A percentile compares a stretch with the other conserved stretches of the same genome.
phyloP scores from a whole-genome alignment of 2,797 vertebrate species.

The Heliangelus exortis region DNA sequence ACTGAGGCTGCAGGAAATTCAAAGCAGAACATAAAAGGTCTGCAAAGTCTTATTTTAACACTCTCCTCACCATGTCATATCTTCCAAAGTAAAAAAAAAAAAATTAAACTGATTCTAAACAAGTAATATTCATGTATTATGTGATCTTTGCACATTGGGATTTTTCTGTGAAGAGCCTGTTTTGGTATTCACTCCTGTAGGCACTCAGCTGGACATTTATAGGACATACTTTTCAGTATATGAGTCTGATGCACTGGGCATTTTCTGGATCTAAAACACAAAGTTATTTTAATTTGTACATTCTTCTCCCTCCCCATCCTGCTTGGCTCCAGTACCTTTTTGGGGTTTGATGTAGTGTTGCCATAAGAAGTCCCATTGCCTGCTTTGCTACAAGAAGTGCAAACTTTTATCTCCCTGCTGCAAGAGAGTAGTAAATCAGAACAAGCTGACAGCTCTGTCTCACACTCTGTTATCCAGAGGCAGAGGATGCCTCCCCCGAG shows the following conservation, averaged over 20 bases:
- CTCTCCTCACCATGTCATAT: accelerated
- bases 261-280: background rate
- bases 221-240: background rate
- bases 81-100: background rate
- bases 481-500: slow-evolving; percentile 44
- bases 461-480: slow-evolving; percentile 29
- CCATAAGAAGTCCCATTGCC: background rate
- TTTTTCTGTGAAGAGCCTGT: background rate
- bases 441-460: slow-evolving; percentile 46
- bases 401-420: slow-evolving; percentile 46
- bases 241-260: background rate
- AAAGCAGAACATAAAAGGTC: background rate
- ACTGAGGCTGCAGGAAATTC: background rate
- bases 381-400: background rate
- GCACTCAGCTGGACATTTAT: background rate
- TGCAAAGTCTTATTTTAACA: background rate
- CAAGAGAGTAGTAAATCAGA: slow-evolving; percentile 50
- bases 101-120: background rate
- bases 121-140: background rate
- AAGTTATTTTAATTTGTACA: background rate
- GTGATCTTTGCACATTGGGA: background rate
- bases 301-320: background rate
- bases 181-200: background rate
- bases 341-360: background rate
- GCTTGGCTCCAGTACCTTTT: background rate